A percentile compares a stretch with the other conserved stretches of the same genome.
These are phyloP conservation scores for Drosophila affinis DNA, from an alignment of 2,888 invertebrate species.

Conservation along the genomic window DNA sequence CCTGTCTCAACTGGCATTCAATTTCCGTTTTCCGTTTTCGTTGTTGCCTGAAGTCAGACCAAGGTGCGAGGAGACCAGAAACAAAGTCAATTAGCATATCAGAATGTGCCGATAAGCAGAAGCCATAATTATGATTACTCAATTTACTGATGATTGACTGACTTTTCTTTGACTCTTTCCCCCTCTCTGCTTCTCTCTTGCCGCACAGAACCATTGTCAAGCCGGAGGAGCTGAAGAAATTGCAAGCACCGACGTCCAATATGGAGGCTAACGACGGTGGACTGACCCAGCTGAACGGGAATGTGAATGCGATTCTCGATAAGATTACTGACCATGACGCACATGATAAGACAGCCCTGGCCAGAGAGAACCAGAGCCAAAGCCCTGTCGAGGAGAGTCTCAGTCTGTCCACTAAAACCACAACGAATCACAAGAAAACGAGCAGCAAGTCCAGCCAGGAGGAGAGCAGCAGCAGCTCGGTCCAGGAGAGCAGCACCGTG, in stretches of 20 bases:
- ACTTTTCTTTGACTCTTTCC: slow-evolving; percentile 3
- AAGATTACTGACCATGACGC: slow-evolving; percentile 62
- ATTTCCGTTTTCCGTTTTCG: slow-evolving; percentile 55
- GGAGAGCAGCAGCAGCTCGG: slow-evolving; percentile 24
- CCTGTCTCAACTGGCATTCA: slow-evolving; percentile 28
- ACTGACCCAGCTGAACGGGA: slow-evolving; percentile 27
- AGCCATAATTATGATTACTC: slow-evolving; percentile 60
- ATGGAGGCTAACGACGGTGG: slow-evolving; percentile 48
- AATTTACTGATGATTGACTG: slow-evolving; percentile 48
- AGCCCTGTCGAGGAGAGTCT: slow-evolving; percentile 5
- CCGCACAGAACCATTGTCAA: slow-evolving; percentile 78
- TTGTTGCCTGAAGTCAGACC: slow-evolving; percentile 37
- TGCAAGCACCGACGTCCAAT: slow-evolving; percentile 35
- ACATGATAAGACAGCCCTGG: slow-evolving; percentile 30
- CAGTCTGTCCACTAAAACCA: slow-evolving; percentile 18
- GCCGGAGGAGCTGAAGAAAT: slow-evolving; percentile 81
- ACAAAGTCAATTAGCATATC: slow-evolving; percentile 66
- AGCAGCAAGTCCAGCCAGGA: slow-evolving; percentile 16
- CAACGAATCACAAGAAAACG: slow-evolving; percentile 24
- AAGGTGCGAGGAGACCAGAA: slow-evolving; percentile 39
- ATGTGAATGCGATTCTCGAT: slow-evolving; percentile 36
- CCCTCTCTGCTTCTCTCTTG: not conserved
- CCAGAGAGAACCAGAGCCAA: not conserved
- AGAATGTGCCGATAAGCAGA: slow-evolving; percentile 45
- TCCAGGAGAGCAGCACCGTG: slow-evolving; percentile 25